Conservation (phyloP, 1,140 invertebrate genomes). For the Sitobion miscanthi region DNA sequence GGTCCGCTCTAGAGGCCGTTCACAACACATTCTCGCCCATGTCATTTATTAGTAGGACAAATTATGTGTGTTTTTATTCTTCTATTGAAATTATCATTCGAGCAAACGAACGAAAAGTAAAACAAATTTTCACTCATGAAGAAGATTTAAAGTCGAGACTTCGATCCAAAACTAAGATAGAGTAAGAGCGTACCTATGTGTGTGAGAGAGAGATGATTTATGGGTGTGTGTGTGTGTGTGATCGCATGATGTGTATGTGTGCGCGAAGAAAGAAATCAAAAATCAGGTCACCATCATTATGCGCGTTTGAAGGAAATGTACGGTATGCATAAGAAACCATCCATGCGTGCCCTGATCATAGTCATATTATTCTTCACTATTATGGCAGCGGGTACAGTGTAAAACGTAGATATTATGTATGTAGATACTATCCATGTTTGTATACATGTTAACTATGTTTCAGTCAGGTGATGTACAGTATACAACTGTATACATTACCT, state of each 20-base stretch:
- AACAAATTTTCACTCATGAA: neutral
- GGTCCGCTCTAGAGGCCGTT: conserved; percentile 48
- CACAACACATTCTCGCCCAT: conserved; percentile 53
- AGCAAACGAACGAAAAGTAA: neutral
- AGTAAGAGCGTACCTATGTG: neutral
- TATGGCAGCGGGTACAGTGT: neutral
- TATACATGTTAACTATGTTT: neutral
- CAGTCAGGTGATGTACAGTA: neutral
- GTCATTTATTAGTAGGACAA: conserved; percentile 42
- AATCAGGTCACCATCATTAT: conserved; percentile 54
- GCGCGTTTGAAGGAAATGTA: conserved; percentile 9
- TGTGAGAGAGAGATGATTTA: conserved; percentile 12
- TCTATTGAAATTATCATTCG: neutral
- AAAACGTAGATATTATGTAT: neutral
- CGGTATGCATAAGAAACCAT: conserved; percentile 51
- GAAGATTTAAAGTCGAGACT: neutral
- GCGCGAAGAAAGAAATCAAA: conserved; percentile 39
- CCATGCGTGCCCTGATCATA: conserved; percentile 36
- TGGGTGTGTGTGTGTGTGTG: neutral
- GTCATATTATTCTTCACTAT: conserved; percentile 23
- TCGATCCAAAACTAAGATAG: neutral
- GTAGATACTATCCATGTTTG: neutral
- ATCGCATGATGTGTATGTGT: neutral
- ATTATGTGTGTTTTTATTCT: neutral
- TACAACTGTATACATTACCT: neutral